Base-by-base conservation (phyloP, 2,113 vertebrate species). In the Lutjanus erythropterus region DNA sequence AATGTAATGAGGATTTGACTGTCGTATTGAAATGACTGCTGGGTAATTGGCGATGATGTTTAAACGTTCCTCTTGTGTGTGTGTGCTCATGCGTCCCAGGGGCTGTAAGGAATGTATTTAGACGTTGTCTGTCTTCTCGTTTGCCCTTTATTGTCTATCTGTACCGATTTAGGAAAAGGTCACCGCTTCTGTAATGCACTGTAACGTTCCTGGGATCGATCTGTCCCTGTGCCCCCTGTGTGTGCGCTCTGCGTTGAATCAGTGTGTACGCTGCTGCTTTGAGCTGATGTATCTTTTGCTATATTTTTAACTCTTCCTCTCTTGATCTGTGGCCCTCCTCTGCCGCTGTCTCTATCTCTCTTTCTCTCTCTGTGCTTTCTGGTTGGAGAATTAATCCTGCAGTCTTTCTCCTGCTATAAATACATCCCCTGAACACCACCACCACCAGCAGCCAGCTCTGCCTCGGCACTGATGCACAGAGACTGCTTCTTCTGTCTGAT, bases 141-240 rank as follows among this genome's bases (percentile, higher is more conserved):
- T 81, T 86, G 71, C 66, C 77, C 87, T 86, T 90, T 89, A 66
- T 58, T 87, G 75, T 82, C 50, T 91, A 61, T 87, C 67, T 71
- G 61, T 53, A 41, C 50, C 0, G 27, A 83, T 89, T 92, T 87
- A 71, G 75, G 49, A 55, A 93, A 93, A 94, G 92, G 92, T 93
- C 91, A 86, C 16, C 1, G 89, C 75, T 80, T 94, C 67, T 77
- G 67, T 87, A 86, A 91, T 78, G 77, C 50, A n/a, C 76, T 70
- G 71, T 86, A 80, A 86, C 35, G 46, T 77, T 79, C 33, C 72
- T 29, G 49, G 27, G 23, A 92, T 93, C 46, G 81, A 92, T 91
- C 64, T 42, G 35, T 61, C 42, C 66, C 46, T 39, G 31, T 5
- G 42, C 9, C 42, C 41, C 55, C 19, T 16, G 35, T 64, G 62